Evolutionary conservation across 2,888 invertebrate species (phyloP), one percentile per base, ranked within the genome.

Genomic region (Anthoptus insignis): DNA sequence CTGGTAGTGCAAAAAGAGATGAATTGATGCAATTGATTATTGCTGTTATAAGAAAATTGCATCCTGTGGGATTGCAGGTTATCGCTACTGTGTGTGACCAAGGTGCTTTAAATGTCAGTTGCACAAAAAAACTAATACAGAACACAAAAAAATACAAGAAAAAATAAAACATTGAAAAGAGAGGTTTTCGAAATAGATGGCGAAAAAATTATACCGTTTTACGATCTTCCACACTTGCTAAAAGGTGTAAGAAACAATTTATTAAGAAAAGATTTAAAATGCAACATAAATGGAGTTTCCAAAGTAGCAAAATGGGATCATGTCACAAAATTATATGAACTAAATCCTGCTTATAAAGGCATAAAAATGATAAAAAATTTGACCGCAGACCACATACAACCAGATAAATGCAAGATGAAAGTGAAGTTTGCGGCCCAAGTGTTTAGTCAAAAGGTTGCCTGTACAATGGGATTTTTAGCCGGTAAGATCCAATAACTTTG

Each of bases 401-500:
- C 54, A 1, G 54, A 54, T 22, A 54, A 54, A 21, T 54, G 37
- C n/a, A 53, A 53, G 21, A 53, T 53, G 53, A 53, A 53, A 8
- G 53, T 53, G 0, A 53, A 53, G 21, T 53, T 7, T 34, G 63
- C 56, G 2, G 16, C 27, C 34, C 49, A 63, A 37, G 22, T 63
- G 2, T 63, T 63, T 22, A 63, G 54, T 19, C 16, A 49, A 13
- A 47, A 47, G 16, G 56, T 63, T 22, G 47, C 47, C 8, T 11
- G 14, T 16, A 54, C 45, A 16, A 47, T 63, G 56, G 54, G 61
- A 39, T 63, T 34, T 21, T 56, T 63, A 37, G 29, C 60, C 9
- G 42, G 60, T 60, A 60, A 53, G 45, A 45, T 19, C 1, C 5
- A 27, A n/a, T 49, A 57, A n/a, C n/a, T n/a, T n/a, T n/a, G n/a